Conservation (phyloP, 2,113 vertebrate species). For the Neotragus moschatus region DNA sequence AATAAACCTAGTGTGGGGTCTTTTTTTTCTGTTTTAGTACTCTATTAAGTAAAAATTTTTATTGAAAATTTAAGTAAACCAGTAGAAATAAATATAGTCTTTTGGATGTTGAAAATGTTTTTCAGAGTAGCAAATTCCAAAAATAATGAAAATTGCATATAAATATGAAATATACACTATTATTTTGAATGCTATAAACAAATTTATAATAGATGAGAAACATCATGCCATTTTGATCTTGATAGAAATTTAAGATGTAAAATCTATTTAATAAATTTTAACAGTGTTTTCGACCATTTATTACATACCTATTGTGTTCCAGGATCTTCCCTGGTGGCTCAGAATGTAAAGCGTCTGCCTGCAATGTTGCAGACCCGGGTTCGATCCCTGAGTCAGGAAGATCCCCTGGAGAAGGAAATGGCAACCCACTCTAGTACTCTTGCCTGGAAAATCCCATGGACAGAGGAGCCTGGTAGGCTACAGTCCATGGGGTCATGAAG, state of each 20-base stretch:
- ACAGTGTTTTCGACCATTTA: not conserved
- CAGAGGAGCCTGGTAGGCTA: too few relatives aligned
- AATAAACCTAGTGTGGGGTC: not conserved
- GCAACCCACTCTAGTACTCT: too few relatives aligned
- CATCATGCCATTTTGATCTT: not conserved
- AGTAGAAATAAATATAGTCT: conserved; percentile 19
- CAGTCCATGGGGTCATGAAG: too few relatives aligned
- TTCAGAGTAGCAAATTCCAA: not conserved
- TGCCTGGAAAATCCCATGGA: too few relatives aligned
- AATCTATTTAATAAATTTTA: not conserved
- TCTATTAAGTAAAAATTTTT: conserved; percentile 13
- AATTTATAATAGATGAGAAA: not conserved
- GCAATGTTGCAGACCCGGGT: too few relatives aligned
- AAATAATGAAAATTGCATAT: not conserved
- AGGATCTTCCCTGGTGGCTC: too few relatives aligned
- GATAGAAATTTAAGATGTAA: not conserved
- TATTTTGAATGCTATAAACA: not conserved
- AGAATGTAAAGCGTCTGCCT: too few relatives aligned
- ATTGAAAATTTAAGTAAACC: conserved; percentile 23
- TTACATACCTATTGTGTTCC: not conserved
- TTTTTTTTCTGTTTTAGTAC: not conserved
- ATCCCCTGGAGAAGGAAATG: too few relatives aligned
- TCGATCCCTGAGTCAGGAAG: too few relatives aligned
- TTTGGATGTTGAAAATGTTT: not conserved
- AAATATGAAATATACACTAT: not conserved